Evolutionary conservation across 2,888 invertebrate species (phyloP), one percentile per base, ranked within the genome.

Genomic region (Acrobasis repandana): DNA sequence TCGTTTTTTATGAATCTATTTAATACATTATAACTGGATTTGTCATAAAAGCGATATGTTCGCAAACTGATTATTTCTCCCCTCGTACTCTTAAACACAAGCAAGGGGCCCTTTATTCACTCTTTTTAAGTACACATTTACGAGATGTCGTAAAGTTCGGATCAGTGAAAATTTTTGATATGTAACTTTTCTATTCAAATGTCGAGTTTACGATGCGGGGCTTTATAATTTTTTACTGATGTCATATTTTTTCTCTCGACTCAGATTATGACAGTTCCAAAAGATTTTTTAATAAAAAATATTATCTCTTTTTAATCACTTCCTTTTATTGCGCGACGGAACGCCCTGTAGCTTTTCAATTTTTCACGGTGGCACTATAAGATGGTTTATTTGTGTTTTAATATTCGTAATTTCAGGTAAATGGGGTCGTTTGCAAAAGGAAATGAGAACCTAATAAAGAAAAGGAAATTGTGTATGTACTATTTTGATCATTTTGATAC

Each of bases 151-250:
- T 92, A 92, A 92, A 92, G 86, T 83, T 90, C 90, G 91, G 91
- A 90, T 92, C 90, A 90, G 83, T 90, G 92, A 90, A 88, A 90
- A 90, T 91, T 91, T 92, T 92, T 91, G 92, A 92, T 91, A 91
- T 90, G 92, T 91, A 86, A 91, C 90, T 86, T 85, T 90, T 83
- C 89, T 90, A 92, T 92, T 92, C 92, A 92, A 92, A 92, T 90
- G 85, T 72, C 70, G 77, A 75, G 76, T 90, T 92, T 90, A 91
- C 88, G 91, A 90, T 79, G 74, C 73, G 74, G 76, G 78, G 86
- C 86, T 88, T 91, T 90, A 91, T 87, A 86, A 89, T 89, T 90
- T n/a, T 54, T 91, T 90, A 90, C 85, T 86, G 88, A 82, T 82
- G 78, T 88, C 86, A 84, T 90, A 90, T 89, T 88, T 90, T 83